These are phyloP conservation scores for Meloe dianella DNA, from an alignment of 2,888 invertebrate genomes.

Conservation along the genomic window DNA sequence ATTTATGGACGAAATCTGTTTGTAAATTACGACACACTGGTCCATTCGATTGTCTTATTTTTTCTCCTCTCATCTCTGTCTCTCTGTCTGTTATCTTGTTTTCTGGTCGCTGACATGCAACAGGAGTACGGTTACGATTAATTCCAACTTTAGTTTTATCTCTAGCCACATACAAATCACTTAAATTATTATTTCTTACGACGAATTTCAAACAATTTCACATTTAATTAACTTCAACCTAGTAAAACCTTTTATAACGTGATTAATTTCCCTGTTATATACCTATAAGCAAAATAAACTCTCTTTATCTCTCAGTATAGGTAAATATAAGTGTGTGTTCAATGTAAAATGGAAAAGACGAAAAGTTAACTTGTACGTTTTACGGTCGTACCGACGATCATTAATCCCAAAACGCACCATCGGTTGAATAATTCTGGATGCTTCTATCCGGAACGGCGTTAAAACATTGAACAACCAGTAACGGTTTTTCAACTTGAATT, in stretches of 20 bases:
- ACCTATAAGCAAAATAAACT: neutral
- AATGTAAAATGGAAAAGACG: neutral
- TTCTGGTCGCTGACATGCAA: conserved; percentile 14
- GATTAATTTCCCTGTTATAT: neutral
- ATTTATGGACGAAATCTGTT: conserved; percentile 23
- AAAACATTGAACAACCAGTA: conserved; percentile 20
- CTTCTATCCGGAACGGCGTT: conserved; percentile 21
- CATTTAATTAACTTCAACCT: neutral
- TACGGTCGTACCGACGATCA: conserved; percentile 13
- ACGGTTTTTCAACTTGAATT: conserved; percentile 12
- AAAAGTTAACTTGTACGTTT: conserved; percentile 12
- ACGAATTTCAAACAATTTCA: conserved; percentile 9
- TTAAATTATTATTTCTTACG: neutral
- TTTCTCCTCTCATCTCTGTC: neutral
- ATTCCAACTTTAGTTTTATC: conserved; percentile 19
- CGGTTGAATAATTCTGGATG: conserved; percentile 16
- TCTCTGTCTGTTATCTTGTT: neutral
- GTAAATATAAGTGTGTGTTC: neutral
- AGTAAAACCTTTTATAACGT: neutral
- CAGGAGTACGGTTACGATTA: conserved; percentile 15
- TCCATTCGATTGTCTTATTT: conserved; percentile 24
- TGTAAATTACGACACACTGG: conserved; percentile 22
- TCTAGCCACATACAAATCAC: conserved; percentile 15
- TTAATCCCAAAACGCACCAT: conserved; percentile 17
- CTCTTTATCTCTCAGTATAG: neutral